Evolutionary conservation across 2,888 invertebrate genomes (phyloP).

Genomic region (Acronicta alni): DNA sequence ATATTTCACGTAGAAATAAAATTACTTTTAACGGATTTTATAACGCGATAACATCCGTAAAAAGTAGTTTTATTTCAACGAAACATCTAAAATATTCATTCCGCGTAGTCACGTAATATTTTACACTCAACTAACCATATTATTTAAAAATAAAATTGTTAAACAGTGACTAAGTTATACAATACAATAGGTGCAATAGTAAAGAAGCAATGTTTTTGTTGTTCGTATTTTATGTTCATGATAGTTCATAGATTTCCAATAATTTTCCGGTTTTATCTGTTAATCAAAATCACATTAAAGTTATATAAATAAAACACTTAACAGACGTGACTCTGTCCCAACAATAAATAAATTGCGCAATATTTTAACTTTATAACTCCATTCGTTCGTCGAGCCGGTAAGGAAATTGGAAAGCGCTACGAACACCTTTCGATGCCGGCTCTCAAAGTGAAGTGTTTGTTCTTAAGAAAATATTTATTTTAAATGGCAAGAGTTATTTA

Average conservation of each 20-base stretch:
- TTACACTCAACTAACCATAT: too few relatives aligned
- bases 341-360: slow-evolving; percentile 53
- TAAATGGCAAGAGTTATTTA: background rate
- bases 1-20: too few relatives aligned
- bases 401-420: slow-evolving; percentile 63
- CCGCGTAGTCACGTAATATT: too few relatives aligned
- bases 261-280: background rate
- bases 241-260: background rate
- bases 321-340: slow-evolving; percentile 21
- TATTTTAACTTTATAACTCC: slow-evolving; percentile 60
- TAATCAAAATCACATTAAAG: slow-evolving; percentile 23
- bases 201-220: too few relatives aligned
- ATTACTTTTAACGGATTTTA: too few relatives aligned
- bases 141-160: too few relatives aligned
- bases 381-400: slow-evolving; percentile 51
- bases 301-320: slow-evolving; percentile 26
- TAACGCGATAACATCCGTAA: too few relatives aligned
- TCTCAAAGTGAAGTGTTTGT: slow-evolving; percentile 42
- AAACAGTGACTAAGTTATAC: too few relatives aligned
- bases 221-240: background rate
- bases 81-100: too few relatives aligned
- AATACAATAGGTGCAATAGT: too few relatives aligned
- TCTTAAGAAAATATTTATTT: background rate
- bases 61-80: too few relatives aligned
- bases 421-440: slow-evolving; percentile 36